These are phyloP conservation scores for Craseonycteris thonglongyai DNA, from an alignment of 2,113 vertebrate species.

Conservation along the genomic window DNA sequence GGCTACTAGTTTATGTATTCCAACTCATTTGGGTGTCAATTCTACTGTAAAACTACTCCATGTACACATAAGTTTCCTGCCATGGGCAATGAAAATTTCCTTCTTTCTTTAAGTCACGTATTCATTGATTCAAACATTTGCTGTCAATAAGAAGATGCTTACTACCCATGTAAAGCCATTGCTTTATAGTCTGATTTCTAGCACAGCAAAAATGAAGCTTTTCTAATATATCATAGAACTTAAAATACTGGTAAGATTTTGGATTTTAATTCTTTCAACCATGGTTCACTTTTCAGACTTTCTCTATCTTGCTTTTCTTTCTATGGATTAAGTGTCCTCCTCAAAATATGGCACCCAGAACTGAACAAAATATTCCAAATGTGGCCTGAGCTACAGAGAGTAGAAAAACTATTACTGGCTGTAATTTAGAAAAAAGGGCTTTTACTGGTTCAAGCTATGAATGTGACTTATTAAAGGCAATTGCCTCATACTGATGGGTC, in stretches of 20 bases:
- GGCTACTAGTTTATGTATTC: background rate
- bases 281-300: background rate
- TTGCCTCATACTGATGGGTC: constrained; percentile 33
- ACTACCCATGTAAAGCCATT: background rate
- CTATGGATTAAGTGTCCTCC: constrained; percentile 6
- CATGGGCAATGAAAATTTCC: background rate
- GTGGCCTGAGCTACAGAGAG: constrained; percentile 7
- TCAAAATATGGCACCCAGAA: constrained; percentile 38
- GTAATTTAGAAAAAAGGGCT: constrained; percentile 15
- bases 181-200: background rate
- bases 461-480: constrained; percentile 39
- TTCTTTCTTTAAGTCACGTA: background rate
- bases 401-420: constrained; percentile 13
- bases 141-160: constrained; percentile 3
- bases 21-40: background rate
- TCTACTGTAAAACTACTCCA: background rate
- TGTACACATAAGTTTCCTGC: background rate
- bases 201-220: background rate
- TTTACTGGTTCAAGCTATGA: constrained; percentile 15
- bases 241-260: constrained; percentile 5
- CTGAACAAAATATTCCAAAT: constrained; percentile 27
- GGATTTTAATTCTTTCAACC: constrained; percentile 20
- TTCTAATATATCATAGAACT: background rate
- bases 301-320: background rate
- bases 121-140: constrained; percentile 7